These are phyloP conservation scores for Dromaius novaehollandiae DNA, from an alignment of 2,113 vertebrate genomes.

Conservation along the genomic window DNA sequence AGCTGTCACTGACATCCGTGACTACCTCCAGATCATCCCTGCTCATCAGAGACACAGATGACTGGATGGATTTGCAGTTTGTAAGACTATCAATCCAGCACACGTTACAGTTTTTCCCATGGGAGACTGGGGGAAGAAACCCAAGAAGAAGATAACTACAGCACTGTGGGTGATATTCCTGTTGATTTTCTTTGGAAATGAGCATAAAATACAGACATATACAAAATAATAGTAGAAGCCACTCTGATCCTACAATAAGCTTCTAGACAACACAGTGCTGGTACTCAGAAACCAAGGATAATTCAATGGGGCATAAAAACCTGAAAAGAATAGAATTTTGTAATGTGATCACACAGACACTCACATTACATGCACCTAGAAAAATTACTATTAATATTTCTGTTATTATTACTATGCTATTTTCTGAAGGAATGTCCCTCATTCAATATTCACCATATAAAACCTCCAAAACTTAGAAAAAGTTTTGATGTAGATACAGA, in stretches of 20 bases:
- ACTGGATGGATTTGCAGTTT: neutral
- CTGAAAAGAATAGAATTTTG: neutral
- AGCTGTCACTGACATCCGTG: neutral
- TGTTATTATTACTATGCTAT: neutral
- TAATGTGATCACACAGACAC: neutral
- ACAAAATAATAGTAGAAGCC: neutral
- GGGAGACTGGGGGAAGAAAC: neutral
- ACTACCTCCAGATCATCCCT: neutral
- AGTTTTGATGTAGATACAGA: accelerated
- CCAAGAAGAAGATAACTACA: neutral
- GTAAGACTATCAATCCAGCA: neutral
- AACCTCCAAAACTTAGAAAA: neutral
- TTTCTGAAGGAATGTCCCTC: neutral
- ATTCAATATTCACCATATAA: neutral
- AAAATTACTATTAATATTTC: neutral
- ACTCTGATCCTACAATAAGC: neutral
- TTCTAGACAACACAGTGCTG: neutral
- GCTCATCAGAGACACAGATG: neutral
- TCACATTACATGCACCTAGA: neutral
- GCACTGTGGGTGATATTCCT: neutral
- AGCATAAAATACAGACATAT: neutral
- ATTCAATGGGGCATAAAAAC: neutral
- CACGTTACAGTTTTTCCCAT: neutral
- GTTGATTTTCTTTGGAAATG: neutral
- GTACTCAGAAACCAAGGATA: neutral